A percentile compares a stretch with the other conserved stretches of the same genome.
Conservation (phyloP, 1,140 invertebrate genomes). For the Ceratina calcarata region DNA sequence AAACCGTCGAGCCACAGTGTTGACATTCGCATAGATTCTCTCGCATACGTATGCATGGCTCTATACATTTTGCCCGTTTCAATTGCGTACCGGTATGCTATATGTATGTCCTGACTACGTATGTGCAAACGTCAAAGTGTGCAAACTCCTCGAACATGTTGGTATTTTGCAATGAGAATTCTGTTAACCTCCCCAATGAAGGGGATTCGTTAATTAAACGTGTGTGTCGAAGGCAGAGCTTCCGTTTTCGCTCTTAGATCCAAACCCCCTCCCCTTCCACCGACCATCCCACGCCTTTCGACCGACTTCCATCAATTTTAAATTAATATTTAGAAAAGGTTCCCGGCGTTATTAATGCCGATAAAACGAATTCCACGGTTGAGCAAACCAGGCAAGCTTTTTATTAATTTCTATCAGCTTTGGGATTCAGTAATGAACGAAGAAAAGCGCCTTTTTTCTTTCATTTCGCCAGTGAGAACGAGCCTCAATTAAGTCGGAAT, state of each 20-base stretch:
- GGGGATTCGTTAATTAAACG: conserved; percentile 31
- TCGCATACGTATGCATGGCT: neutral
- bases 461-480: neutral
- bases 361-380: neutral
- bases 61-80: neutral
- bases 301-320: conserved; percentile 8
- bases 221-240: neutral
- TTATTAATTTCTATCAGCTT: conserved; percentile 8
- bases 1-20: neutral
- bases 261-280: too few relatives aligned
- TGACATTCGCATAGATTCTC: neutral
- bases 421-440: neutral
- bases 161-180: neutral
- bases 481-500: conserved; percentile 45
- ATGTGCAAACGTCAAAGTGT: neutral
- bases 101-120: neutral
- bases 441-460: neutral
- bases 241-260: neutral
- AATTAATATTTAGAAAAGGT: neutral
- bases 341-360: neutral
- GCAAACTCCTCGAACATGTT: neutral
- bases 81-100: neutral
- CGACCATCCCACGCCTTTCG: neutral
- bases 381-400: neutral
- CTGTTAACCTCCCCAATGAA: conserved; percentile 8